A percentile compares a stretch with the other conserved stretches of the same genome.
phyloP scores from a whole-genome alignment of 1,140 invertebrate genomes.

The Platyscapa corneri region DNA sequence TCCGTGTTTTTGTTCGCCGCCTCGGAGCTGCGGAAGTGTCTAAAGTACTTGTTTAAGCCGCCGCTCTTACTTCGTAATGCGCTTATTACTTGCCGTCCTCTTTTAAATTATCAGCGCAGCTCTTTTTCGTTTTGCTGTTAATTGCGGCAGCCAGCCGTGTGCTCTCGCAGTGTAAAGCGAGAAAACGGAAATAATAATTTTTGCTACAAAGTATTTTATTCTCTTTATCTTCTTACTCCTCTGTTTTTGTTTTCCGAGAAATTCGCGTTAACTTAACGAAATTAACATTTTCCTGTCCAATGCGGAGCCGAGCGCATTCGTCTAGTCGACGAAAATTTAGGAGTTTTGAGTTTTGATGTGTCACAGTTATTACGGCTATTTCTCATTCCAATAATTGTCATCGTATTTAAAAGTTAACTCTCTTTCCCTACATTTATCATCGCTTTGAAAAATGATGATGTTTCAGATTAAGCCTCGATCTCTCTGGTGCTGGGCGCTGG shows the following conservation, averaged over 20 bases:
- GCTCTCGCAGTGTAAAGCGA: background rate
- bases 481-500: background rate
- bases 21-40: background rate
- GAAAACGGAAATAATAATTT: background rate
- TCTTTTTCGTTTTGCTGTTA: background rate
- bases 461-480: background rate
- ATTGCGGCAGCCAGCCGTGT: background rate
- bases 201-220: background rate
- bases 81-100: background rate
- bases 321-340: background rate
- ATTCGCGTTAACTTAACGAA: background rate
- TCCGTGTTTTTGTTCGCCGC: background rate
- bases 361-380: background rate
- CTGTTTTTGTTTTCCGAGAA: background rate
- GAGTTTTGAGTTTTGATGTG: background rate
- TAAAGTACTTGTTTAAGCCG: background rate
- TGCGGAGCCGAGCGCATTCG: background rate
- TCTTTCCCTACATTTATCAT: slow-evolving; percentile 3
- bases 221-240: background rate
- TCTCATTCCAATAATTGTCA: slow-evolving; percentile 1
- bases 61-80: background rate
- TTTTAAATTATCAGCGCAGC: background rate
- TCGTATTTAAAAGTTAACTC: background rate
- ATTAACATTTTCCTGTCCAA: background rate
- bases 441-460: slow-evolving; percentile 5